A percentile compares a stretch with the other conserved stretches of the same genome.
Conservation (phyloP, 2,113 vertebrate genomes). For the Ahaetulla prasina region DNA sequence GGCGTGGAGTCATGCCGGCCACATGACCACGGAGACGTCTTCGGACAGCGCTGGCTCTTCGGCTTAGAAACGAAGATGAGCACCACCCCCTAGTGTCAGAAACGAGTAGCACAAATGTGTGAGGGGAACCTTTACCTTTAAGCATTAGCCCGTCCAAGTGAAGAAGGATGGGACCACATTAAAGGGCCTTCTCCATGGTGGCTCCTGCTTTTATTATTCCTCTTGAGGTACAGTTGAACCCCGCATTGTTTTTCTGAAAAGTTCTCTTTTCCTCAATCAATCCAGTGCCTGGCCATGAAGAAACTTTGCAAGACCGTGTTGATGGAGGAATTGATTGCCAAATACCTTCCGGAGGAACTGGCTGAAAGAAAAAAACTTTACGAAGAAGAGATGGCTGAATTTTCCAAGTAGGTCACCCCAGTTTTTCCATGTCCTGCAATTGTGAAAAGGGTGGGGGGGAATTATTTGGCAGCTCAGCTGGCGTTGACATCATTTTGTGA, state of each 20-base stretch:
- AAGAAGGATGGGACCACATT: background rate
- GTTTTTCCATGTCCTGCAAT: background rate
- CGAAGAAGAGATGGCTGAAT: conserved; percentile 88
- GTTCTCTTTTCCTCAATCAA: background rate
- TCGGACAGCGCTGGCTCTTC: no score
- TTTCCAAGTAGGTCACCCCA: conserved; percentile 81
- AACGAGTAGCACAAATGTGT: no score
- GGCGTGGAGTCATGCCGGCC: no score
- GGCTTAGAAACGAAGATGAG: no score
- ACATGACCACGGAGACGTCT: no score
- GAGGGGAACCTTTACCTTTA: no score
- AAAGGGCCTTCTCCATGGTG: background rate
- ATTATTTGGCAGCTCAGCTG: background rate
- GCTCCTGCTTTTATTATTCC: background rate
- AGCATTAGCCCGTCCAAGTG: background rate
- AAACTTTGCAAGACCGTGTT: conserved; percentile 82
- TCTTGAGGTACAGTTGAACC: background rate
- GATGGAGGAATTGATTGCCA: conserved; percentile 85
- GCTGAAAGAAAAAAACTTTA: conserved; percentile 80
- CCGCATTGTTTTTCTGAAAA: background rate
- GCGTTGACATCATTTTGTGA: background rate
- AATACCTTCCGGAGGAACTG: conserved; percentile 84
- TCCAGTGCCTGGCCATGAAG: conserved; percentile 83
- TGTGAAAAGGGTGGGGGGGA: no score
- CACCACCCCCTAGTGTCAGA: no score